These are phyloP conservation scores for Heteronetta atricapilla DNA, from an alignment of 2,113 vertebrate genomes.

Conservation along the genomic window DNA sequence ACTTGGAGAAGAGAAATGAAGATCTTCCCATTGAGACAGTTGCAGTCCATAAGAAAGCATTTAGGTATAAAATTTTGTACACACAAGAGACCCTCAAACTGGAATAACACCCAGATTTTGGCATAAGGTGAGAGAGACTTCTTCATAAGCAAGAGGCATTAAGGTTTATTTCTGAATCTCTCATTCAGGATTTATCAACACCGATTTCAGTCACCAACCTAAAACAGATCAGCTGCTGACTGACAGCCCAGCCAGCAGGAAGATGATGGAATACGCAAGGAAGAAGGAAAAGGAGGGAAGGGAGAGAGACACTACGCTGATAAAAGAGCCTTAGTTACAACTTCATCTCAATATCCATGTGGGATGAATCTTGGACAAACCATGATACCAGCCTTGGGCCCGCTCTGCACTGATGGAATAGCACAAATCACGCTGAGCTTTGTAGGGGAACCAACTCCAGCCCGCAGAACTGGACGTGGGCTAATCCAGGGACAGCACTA, in stretches of 20 bases:
- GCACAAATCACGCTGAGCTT: not conserved
- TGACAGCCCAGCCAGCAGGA: not conserved
- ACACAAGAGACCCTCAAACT: not conserved
- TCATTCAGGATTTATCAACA: not conserved
- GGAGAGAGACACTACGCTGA: not conserved
- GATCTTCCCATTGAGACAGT: not conserved
- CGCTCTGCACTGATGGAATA: not conserved
- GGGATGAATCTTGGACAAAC: not conserved
- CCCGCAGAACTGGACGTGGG: not conserved
- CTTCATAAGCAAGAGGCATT: not conserved
- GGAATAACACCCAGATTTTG: not conserved
- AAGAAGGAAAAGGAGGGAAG: not conserved
- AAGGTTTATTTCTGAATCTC: not conserved
- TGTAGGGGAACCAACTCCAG: not conserved
- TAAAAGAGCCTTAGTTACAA: not conserved
- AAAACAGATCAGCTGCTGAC: not conserved
- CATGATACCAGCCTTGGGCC: not conserved
- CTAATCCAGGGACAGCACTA: not conserved
- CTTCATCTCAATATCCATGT: not conserved
- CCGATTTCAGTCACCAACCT: not conserved
- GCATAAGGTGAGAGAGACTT: not conserved
- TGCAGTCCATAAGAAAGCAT: not conserved
- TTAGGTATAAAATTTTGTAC: not conserved
- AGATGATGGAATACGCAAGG: not conserved
- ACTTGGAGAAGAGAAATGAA: not conserved